Evolutionary conservation across 2,797 vertebrate species (phyloP).

Genomic region (Pelodytes ibericus): DNA sequence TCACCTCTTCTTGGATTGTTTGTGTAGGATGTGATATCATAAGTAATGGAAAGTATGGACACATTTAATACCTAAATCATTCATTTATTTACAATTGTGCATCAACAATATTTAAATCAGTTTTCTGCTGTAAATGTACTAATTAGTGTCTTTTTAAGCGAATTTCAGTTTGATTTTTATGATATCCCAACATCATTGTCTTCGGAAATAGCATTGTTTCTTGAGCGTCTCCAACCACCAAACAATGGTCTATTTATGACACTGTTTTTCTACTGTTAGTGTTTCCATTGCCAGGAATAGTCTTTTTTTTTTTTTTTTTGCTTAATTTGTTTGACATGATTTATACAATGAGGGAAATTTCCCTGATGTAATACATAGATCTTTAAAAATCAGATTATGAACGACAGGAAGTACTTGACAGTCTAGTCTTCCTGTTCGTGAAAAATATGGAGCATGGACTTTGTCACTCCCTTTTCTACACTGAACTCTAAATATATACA

Average conservation of each 20-base stretch:
- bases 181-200: too few relatives aligned
- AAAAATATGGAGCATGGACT: conserved; percentile 24
- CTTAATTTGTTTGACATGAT: conserved; percentile 15
- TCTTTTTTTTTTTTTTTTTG: too few relatives aligned
- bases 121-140: too few relatives aligned
- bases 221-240: background rate
- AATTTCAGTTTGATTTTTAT: too few relatives aligned
- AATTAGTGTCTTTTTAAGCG: too few relatives aligned
- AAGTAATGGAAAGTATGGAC: too few relatives aligned
- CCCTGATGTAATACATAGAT: conserved; percentile 1
- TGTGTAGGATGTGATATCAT: too few relatives aligned
- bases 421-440: conserved; percentile 19
- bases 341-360: conserved; percentile 15
- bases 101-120: too few relatives aligned
- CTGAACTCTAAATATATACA: conserved; percentile 6
- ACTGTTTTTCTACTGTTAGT: background rate
- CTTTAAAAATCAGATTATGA: conserved; percentile 17
- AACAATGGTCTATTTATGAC: background rate
- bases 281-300: background rate
- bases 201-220: background rate
- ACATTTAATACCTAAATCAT: too few relatives aligned
- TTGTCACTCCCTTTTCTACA: conserved; percentile 1
- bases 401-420: conserved; percentile 37
- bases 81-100: too few relatives aligned
- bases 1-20: too few relatives aligned